Evolutionary conservation across 2,113 vertebrate genomes (phyloP), one percentile per base, ranked within the genome.

Genomic region (Austrofundulus limnaeus): DNA sequence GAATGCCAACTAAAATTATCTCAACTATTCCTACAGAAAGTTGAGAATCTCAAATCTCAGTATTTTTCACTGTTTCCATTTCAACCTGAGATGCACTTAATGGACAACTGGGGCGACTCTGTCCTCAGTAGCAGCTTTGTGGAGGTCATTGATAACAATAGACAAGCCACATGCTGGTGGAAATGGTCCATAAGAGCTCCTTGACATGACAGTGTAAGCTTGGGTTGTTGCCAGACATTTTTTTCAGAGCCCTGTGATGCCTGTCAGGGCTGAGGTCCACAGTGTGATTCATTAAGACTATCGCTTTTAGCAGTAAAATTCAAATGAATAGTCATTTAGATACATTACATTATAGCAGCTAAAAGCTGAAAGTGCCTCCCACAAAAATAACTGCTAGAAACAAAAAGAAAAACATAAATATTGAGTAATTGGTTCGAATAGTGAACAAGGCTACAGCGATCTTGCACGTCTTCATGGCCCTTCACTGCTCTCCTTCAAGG

Each of bases 401-500:
- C 8, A 20, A 20, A 62, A 21, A 46, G 43, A 8, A 46, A 11
- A 34, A 51, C 23, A 19, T 21, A 31, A 42, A 20, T 23, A 11
- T 4, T 20, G 66, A 50, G 43, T 56, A 50, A 62, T 57, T 53
- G 31, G 51, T 53, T 43, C 17, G 11, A 53, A 53, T 34, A 20
- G 60, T 51, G 61, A 82, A 78, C 3, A 9, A 64, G 76, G 76
- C 66, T 46, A 53, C 62, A 45, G 45, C 2, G 34, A 54, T 66
- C 76, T 88, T 85, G 87, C 83, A 16, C 45, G 66, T 53, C 69
- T 87, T 81, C 85, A 76, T 77, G 77, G 66, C 74, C 78, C 75
- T 61, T 85, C 60, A 37, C 58, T 67, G 67, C 80, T 58, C 81
- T 87, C 78, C 80, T 85, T 81, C 57, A 72, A 85, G 83, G 79